A percentile compares a stretch with the other conserved stretches of the same genome.
Evolutionary conservation across 2,113 vertebrate genomes (phyloP).

Genomic region (Cariama cristata): DNA sequence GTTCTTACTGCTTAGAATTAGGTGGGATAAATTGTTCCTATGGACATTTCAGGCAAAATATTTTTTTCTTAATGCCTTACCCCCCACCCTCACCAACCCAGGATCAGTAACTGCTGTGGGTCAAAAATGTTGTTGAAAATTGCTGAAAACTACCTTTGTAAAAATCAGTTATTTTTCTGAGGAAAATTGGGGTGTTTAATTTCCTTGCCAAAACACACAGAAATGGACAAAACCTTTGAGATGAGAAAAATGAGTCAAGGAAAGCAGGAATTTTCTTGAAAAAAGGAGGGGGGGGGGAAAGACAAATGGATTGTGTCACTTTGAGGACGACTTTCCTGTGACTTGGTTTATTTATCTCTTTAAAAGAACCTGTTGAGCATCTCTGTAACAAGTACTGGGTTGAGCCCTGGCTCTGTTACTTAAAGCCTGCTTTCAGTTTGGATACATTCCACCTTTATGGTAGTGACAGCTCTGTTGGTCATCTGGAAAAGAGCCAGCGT

Average conservation of each 20-base stretch:
- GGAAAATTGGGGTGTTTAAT: neutral
- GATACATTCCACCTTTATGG: no score
- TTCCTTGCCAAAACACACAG: neutral
- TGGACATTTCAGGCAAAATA: neutral
- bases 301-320: no score
- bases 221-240: neutral
- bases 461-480: neutral
- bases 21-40: no score
- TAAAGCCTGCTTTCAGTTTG: rapidly evolving
- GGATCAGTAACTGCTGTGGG: neutral
- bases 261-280: neutral
- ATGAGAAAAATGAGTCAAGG: neutral
- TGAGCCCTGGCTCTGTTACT: neutral
- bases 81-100: neutral
- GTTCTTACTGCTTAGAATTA: neutral
- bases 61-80: neutral
- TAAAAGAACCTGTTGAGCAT: neutral
- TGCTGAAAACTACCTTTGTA: neutral
- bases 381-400: neutral
- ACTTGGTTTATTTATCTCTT: neutral
- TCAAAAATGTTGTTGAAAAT: neutral
- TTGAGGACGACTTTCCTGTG: neutral
- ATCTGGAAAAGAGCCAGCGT: neutral
- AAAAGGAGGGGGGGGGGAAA: neutral
- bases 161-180: neutral